Evolutionary conservation across 2,888 invertebrate species (phyloP), one percentile per base, ranked within the genome.

Genomic region (Drosophila melanosoma): DNA sequence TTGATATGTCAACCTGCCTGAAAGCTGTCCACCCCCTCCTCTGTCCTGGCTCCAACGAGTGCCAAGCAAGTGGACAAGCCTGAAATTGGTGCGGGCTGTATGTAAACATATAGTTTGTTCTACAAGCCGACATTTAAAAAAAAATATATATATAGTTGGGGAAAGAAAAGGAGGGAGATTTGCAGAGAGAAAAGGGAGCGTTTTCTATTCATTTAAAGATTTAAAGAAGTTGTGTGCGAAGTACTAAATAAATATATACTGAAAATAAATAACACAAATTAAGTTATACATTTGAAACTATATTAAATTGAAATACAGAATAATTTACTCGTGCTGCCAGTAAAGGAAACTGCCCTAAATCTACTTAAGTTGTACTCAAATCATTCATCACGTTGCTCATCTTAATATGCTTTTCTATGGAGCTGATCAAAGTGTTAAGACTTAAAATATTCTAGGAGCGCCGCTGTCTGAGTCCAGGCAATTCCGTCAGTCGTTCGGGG

Each of bases 1-100:
- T 87, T 87, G 90, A 87, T 80, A 85, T 89, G 90, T 87, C 90
- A 87, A 74, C 59, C 77, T 77, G 75, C 72, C 79, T 87, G 90
- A 89, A 87, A 72, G 90, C 85, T 84, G 87, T 87, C 79, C 72
- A 74, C 56, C 67, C 71, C 54, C 56, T 51, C 26, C 51, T 54
- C 53, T 71, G 20, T 1, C 45, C 57, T 45, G 63, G 3, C 8
- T 67, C 57, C 33, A 38, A 23, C 6, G 29, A 33, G 26, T 60
- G 53, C 57, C 57, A 40, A 54, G 59, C 60, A 56, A 72, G 61
- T 69, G 64, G 64, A 72, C 75, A 72, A 49, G 54, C 71, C 83
- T 40, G 63, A 83, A 82, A 88, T 60, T 74, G 67, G 38, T 57
- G 45, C 29, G 59, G 64, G 54, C 65, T 29, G 20, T 32, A 54